Evolutionary conservation across 2,113 vertebrate genomes (phyloP).

Genomic region (Sorex araneus): DNA sequence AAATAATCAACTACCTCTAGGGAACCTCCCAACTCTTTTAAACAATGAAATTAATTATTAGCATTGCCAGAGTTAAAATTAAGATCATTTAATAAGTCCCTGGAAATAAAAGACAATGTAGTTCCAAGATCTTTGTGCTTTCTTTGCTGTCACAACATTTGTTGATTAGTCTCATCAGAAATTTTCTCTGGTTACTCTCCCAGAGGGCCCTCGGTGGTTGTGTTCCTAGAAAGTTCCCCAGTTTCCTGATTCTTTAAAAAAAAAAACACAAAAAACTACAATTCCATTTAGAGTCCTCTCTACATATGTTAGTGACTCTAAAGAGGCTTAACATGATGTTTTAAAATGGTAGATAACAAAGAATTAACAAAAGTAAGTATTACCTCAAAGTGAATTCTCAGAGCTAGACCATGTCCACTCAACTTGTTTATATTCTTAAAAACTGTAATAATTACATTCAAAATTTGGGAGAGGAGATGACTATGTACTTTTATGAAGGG

Average conservation of each 20-base stretch:
- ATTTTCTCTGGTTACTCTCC: not conserved
- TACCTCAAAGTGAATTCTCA: not conserved
- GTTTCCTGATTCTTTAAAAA: not conserved
- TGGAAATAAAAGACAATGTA: not conserved
- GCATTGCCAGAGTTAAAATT: not conserved
- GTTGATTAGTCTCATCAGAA: not conserved
- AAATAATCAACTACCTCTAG: not conserved
- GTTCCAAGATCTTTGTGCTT: no score
- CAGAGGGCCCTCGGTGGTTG: not conserved
- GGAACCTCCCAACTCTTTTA: not conserved
- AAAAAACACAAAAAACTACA: conserved; percentile 18
- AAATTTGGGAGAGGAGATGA: no score
- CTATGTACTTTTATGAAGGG: no score
- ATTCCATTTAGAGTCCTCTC: not conserved
- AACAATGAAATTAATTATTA: not conserved
- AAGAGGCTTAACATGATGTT: not conserved
- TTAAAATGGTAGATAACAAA: not conserved
- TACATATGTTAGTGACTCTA: not conserved
- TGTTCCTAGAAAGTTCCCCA: not conserved
- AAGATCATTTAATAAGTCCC: not conserved
- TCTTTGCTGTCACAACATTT: not conserved
- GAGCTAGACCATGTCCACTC: not conserved
- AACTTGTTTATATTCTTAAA: not conserved
- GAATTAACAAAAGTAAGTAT: conserved; percentile 34
- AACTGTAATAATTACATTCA: not conserved